A percentile compares a stretch with the other conserved stretches of the same genome.
These are phyloP conservation scores for Eupithecia abbreviata DNA, from an alignment of 2,888 invertebrate species.

Conservation along the genomic window DNA sequence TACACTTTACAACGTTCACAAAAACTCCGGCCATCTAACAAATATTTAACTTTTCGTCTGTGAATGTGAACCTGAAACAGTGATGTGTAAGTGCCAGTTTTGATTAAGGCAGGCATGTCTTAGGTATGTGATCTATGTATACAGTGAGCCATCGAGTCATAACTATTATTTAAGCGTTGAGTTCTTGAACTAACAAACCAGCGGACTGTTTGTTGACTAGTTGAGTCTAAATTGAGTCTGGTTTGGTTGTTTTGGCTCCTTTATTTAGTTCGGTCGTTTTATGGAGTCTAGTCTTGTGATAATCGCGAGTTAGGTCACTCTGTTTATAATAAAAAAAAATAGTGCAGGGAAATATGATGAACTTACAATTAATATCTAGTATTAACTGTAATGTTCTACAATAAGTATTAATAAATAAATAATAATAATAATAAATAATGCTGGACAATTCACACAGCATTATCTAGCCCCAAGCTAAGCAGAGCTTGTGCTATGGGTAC, in stretches of 20 bases:
- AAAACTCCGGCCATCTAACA: not conserved
- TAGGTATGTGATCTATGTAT: not conserved
- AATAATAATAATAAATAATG: too few species aligned
- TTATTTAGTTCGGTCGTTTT: not conserved
- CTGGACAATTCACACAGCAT: too few species aligned
- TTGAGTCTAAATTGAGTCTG: not conserved
- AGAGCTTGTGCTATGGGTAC: too few species aligned
- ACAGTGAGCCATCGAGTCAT: conserved; percentile 4
- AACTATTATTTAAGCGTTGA: not conserved
- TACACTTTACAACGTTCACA: not conserved
- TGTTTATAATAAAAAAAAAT: not conserved
- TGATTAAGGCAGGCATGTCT: not conserved
- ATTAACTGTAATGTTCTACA: too few species aligned
- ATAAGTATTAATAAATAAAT: too few species aligned
- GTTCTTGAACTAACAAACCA: not conserved
- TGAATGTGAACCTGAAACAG: not conserved
- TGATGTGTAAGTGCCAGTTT: not conserved
- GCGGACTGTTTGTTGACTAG: not conserved
- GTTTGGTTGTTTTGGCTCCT: not conserved
- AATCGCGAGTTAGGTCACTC: not conserved
- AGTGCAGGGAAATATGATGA: not conserved
- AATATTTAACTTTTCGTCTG: not conserved
- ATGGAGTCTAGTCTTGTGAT: not conserved
- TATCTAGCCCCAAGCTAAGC: too few species aligned
- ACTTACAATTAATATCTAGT: not conserved